Base-by-base conservation (phyloP, 2,113 vertebrate species). In the Chaetodon auriga region DNA sequence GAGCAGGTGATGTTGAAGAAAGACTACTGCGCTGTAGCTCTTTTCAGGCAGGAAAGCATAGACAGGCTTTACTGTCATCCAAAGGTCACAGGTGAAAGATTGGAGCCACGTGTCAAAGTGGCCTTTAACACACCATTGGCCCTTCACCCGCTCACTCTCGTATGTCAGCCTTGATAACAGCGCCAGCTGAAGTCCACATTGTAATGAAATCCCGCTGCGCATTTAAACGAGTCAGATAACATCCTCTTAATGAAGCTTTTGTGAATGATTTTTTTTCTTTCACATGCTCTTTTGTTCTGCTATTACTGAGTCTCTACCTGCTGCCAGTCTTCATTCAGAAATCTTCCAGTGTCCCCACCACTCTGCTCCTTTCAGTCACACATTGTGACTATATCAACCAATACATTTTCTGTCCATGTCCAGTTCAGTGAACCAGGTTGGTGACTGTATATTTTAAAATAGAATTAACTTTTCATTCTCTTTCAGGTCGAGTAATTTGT, bases 41-140 rank as follows among this genome's bases (percentile, higher is more conserved):
- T 48, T 70, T 61, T 18, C 51, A 23, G 35, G 36, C 14, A 23
- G 43, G 9, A 61, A 18, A 46, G 16, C 13, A n/a, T 9, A 45
- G 77, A 62, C 63, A 21, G 51, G 48, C 19, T 81, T 65, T 23
- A 55, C 65, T 78, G 69, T 80, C 79, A 68, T 43, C 30, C 1
- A 82, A 85, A 85, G 79, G 79, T 75, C 79, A 72, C 60, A 58
- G 63, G 55, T 51, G 77, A 80, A 76, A 76, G 23, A 85, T 46
- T 72, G 60, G 60, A 79, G 65, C n/a, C 38, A 49, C 12, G 1
- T 69, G 63, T 75, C 65, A 66, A 41, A 51, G 65, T 68, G 61
- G 72, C 79, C 60, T 79, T 80, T 82, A 75, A 79, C 75, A 76
- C 35, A 1, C 57, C 60, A 49, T 38, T 73, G 69, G 46, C 38